Percentiles rank a stretch among this genome's conserved stretches.
phyloP scores from a whole-genome alignment of 2,888 invertebrate genomes.

The Lordiphosa fenestrarum region DNA sequence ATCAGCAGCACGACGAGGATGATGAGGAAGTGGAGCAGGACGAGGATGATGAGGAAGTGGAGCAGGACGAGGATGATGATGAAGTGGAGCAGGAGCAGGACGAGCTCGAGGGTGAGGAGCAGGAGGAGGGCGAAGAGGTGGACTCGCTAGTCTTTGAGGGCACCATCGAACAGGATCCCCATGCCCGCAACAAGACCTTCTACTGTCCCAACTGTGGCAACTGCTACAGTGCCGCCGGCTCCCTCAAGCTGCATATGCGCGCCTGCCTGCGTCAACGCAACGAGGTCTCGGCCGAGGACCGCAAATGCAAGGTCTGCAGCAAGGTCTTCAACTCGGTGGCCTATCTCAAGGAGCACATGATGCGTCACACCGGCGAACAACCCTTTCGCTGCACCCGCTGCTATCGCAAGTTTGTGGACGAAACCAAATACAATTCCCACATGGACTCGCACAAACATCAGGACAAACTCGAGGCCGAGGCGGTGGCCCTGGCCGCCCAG shows the following conservation, averaged over 20 bases:
- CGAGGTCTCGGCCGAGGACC: slow-evolving; percentile 75
- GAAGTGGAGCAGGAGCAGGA: slow-evolving; percentile 30
- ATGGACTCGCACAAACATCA: slow-evolving; percentile 78
- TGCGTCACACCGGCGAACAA: slow-evolving; percentile 78
- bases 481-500: slow-evolving; percentile 65
- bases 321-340: slow-evolving; percentile 79
- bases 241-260: slow-evolving; percentile 79
- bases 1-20: slow-evolving; percentile 3
- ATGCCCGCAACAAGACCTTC: slow-evolving; percentile 71
- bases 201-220: slow-evolving; percentile 80
- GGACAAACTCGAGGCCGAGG: slow-evolving; percentile 77
- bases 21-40: slow-evolving; percentile 34
- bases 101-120: slow-evolving; percentile 31
- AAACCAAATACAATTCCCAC: slow-evolving; percentile 75
- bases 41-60: slow-evolving; percentile 46
- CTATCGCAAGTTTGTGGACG: slow-evolving; percentile 79
- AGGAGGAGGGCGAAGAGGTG: slow-evolving; percentile 39
- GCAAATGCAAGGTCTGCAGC: slow-evolving; percentile 78
- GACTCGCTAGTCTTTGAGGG: slow-evolving; percentile 55
- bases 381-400: slow-evolving; percentile 78
- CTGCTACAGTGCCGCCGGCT: slow-evolving; percentile 79
- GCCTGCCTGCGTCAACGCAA: slow-evolving; percentile 78
- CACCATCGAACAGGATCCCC: slow-evolving; percentile 50
- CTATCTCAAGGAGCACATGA: slow-evolving; percentile 79
- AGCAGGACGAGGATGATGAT: slow-evolving; percentile 6